phyloP scores from a whole-genome alignment of 1,140 invertebrate species.

The Calephelis virginiensis region DNA sequence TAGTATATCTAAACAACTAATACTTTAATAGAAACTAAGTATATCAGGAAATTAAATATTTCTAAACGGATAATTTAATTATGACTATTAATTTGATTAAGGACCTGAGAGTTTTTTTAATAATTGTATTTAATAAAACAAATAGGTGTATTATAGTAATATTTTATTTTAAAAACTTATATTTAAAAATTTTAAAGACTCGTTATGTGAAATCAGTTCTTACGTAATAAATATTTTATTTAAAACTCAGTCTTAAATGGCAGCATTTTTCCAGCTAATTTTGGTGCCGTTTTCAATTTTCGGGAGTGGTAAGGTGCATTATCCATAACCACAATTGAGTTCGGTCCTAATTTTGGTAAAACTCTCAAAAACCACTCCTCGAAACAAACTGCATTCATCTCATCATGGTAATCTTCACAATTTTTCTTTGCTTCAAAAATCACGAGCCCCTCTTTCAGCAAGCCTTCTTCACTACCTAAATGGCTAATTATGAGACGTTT shows the following conservation, averaged over 20 bases:
- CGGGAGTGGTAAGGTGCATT: slow-evolving; percentile 4
- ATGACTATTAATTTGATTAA: too few species aligned
- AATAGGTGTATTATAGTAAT: too few species aligned
- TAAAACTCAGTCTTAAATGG: not conserved
- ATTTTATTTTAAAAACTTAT: too few species aligned
- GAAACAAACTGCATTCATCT: slow-evolving; percentile 33
- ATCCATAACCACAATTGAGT: not conserved
- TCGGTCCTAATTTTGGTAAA: not conserved
- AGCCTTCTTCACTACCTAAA: slow-evolving; percentile 7
- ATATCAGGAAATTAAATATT: too few species aligned
- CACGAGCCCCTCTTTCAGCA: slow-evolving; percentile 36
- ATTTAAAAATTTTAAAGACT: too few species aligned
- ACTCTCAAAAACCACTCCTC: slow-evolving; percentile 17
- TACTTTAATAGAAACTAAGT: too few species aligned
- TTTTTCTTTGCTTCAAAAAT: slow-evolving; percentile 40
- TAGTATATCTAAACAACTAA: too few species aligned
- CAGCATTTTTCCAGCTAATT: not conserved
- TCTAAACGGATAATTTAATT: too few species aligned
- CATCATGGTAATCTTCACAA: slow-evolving; percentile 29
- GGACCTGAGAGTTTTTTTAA: too few species aligned
- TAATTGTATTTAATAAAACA: too few species aligned
- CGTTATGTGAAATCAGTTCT: too few species aligned
- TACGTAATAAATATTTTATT: slow-evolving; percentile 7
- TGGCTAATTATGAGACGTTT: too few species aligned
- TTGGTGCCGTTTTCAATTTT: slow-evolving; percentile 1